phyloP scores from a whole-genome alignment of 2,797 vertebrate genomes.

The Tachyglossus aculeatus region DNA sequence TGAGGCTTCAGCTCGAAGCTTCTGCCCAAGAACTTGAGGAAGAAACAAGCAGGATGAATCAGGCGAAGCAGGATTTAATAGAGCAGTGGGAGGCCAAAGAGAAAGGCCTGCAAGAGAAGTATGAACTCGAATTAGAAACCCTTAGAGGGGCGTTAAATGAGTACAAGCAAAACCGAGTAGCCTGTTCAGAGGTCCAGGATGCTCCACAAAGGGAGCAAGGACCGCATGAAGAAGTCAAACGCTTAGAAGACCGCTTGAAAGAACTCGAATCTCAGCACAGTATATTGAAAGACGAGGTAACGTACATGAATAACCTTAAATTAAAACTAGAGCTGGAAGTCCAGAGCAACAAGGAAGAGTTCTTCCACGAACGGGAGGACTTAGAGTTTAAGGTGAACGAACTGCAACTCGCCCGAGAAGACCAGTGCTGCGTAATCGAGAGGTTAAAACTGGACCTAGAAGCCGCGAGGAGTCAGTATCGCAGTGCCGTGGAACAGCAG shows the following conservation, averaged over 20 bases:
- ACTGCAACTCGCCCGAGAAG: slow-evolving; percentile 86
- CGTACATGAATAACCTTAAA: slow-evolving; percentile 89
- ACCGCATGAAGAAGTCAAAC: slow-evolving; percentile 72
- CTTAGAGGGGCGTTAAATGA: slow-evolving; percentile 55
- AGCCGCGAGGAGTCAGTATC: slow-evolving; percentile 50
- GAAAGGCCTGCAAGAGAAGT: slow-evolving; percentile 76
- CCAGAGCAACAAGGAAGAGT: slow-evolving; percentile 84
- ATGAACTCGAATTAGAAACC: slow-evolving; percentile 68
- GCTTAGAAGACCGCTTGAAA: slow-evolving; percentile 77
- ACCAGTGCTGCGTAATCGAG: slow-evolving; percentile 72
- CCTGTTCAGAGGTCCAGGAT: slow-evolving; percentile 28
- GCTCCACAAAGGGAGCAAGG: slow-evolving; percentile 24
- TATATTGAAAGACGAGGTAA: slow-evolving; percentile 92
- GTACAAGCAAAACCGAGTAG: slow-evolving; percentile 41
- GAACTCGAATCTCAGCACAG: slow-evolving; percentile 88
- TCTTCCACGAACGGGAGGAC: slow-evolving; percentile 90
- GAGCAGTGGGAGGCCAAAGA: slow-evolving; percentile 81
- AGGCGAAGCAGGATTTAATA: slow-evolving; percentile 77
- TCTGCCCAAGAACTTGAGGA: slow-evolving; percentile 77
- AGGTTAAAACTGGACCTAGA: slow-evolving; percentile 76
- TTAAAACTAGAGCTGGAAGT: slow-evolving; percentile 88
- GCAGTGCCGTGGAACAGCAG: slow-evolving; percentile 53
- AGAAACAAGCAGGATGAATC: slow-evolving; percentile 79
- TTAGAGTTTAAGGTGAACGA: slow-evolving; percentile 97
- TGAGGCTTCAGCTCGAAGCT: slow-evolving; percentile 77